Evolutionary conservation across 2,888 invertebrate species (phyloP).

Genomic region (Drosophila silvestris): DNA sequence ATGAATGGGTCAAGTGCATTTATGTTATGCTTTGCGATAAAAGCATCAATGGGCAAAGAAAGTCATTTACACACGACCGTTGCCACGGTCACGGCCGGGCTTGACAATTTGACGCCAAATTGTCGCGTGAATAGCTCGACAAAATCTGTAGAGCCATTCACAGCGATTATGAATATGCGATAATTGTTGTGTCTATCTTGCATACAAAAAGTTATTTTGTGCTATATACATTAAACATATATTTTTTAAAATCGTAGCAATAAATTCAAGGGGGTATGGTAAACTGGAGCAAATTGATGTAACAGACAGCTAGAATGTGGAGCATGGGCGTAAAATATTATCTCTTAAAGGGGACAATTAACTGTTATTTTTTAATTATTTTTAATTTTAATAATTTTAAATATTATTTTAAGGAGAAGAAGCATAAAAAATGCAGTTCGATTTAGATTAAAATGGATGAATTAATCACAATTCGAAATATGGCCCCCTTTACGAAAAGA

Average conservation of each 20-base stretch:
- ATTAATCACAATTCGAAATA: neutral
- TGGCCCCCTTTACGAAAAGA: neutral
- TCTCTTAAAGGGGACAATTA: neutral
- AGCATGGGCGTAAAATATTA: neutral
- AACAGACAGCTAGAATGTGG: neutral
- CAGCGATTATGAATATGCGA: slow-evolving; percentile 30
- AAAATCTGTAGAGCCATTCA: neutral
- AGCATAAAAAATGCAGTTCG: no score
- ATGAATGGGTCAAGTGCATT: slow-evolving; percentile 15
- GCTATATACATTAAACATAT: neutral
- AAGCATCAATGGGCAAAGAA: slow-evolving; percentile 29
- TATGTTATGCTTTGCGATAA: neutral
- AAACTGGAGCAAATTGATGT: neutral
- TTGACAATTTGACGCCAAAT: slow-evolving; percentile 5
- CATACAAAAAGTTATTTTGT: neutral
- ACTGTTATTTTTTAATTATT: no score
- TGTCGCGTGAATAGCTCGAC: neutral
- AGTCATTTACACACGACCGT: slow-evolving; percentile 26
- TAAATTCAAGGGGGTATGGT: neutral
- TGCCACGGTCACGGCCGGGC: slow-evolving; percentile 21
- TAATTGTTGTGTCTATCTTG: slow-evolving; percentile 16
- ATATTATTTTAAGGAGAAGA: no score
- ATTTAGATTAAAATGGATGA: neutral
- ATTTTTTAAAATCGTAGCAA: neutral
- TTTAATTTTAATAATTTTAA: no score